A percentile compares a stretch with the other conserved stretches of the same genome.
Evolutionary conservation across 2,888 invertebrate genomes (phyloP).

Genomic region (Blera fallax): DNA sequence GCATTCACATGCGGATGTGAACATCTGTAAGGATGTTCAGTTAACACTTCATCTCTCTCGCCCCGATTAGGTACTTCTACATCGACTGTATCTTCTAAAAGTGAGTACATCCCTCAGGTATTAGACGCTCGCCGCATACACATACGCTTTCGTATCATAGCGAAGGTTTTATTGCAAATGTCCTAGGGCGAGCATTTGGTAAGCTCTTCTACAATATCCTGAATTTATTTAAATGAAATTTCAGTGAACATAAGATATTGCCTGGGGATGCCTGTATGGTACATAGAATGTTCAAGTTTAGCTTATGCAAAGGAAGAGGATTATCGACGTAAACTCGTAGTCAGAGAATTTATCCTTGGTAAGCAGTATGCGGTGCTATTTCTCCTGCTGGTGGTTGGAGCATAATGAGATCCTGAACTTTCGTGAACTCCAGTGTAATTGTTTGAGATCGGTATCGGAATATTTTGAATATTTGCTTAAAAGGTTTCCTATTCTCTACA

Average conservation of each 20-base stretch:
- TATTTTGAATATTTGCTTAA: slow-evolving; percentile 25
- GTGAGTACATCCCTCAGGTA: background rate
- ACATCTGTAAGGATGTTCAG: slow-evolving; percentile 48
- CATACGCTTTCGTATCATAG: background rate
- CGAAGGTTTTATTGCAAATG: slow-evolving; percentile 33
- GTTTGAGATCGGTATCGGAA: slow-evolving; percentile 23
- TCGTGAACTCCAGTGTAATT: slow-evolving; percentile 26
- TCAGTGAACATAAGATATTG: slow-evolving; percentile 41
- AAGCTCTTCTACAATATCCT: slow-evolving; percentile 10
- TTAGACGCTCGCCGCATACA: background rate
- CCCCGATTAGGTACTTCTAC: background rate
- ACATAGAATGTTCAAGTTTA: background rate
- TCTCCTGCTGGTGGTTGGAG: background rate
- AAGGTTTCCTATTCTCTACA: background rate
- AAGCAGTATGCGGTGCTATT: background rate
- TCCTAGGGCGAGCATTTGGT: slow-evolving; percentile 57
- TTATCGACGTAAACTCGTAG: slow-evolving; percentile 23
- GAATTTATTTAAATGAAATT: slow-evolving; percentile 49
- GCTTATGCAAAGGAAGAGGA: background rate
- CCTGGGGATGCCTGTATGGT: background rate
- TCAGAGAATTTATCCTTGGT: slow-evolving; percentile 19
- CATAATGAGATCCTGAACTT: slow-evolving; percentile 24
- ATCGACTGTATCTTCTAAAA: background rate
- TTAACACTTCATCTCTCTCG: slow-evolving; percentile 43
- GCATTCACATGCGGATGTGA: slow-evolving; percentile 27